Base-by-base conservation (phyloP, 2,113 vertebrate species). In the Oxyura jamaicensis region DNA sequence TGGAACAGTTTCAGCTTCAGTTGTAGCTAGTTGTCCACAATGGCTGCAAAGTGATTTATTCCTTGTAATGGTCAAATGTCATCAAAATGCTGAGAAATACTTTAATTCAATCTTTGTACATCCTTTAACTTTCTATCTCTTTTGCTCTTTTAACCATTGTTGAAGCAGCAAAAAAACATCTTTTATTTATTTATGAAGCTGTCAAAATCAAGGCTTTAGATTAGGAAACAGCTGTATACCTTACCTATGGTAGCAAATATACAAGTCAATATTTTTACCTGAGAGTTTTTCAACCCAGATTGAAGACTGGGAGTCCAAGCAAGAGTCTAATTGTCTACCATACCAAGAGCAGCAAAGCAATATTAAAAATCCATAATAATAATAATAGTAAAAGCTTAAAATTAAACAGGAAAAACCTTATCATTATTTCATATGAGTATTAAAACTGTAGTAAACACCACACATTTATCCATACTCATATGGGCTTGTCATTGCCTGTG, bases 1-100 rank as follows among this genome's bases (percentile, higher is more conserved):
- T 0, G 68, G 48, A 95, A 44, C 52, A 50, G 83, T 89, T 94
- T 15, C 91, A 73, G 62, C 50, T 83, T 83, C 93, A 72, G 36
- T 17, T 39, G 81, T 96, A 86, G 88, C 71, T 63, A 31, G 8
- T 52, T 93, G 44, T 85, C 90, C 86, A 36, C 46, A 87, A 21
- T 3, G 80, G 29, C 58, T 88, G 50, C 65, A 96, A 93, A 86
- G 5, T 80, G 68, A 95, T 83, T 95, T 90, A 82, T 88, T 46
- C 74, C 53, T 93, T 66, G 73, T 41, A 77, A 83, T 63, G 83
- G 66, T 25, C 77, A 73, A 95, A 76, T 48, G 86, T 86, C 81
- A 91, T 59, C 41, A 86, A 83, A 90, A 68, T 78, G 46, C 63
- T 90, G 39, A 29, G 42, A 65, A 93, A 62, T 10, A 16, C 13